Conservation (phyloP, 1,140 invertebrate species). For the Phymorhynchus buccinoides region DNA sequence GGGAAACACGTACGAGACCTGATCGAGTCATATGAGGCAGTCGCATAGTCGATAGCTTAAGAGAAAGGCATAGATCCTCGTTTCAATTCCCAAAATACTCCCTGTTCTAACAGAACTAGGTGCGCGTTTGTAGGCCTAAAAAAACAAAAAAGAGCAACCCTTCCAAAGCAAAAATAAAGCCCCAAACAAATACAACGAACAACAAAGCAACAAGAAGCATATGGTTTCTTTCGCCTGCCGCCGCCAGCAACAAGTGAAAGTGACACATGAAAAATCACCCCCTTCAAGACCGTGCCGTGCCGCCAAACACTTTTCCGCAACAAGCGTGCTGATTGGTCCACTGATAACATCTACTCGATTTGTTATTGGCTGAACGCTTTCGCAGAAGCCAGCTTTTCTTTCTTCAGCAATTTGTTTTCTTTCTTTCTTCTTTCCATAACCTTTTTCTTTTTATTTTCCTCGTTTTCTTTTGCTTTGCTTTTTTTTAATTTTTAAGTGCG, state of each 20-base stretch:
- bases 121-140: background rate
- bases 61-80: too few relatives aligned
- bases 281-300: background rate
- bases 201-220: background rate
- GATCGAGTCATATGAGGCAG: too few relatives aligned
- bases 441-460: background rate
- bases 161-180: background rate
- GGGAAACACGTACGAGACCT: too few relatives aligned
- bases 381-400: background rate
- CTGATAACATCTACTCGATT: constrained; percentile 21
- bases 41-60: too few relatives aligned
- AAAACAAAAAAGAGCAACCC: background rate
- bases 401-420: background rate
- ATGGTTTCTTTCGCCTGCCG: background rate
- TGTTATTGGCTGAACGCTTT: constrained; percentile 26
- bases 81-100: too few relatives aligned
- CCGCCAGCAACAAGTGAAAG: background rate
- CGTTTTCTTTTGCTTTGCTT: too few relatives aligned
- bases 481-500: background rate
- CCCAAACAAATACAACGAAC: background rate
- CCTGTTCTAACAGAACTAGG: too few relatives aligned
- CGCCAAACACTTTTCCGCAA: constrained; percentile 10
- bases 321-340: constrained; percentile 21
- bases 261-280: constrained; percentile 29
- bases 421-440: background rate